Evolutionary conservation across 2,888 invertebrate genomes (phyloP).

Genomic region (Invenusta paracnida): DNA sequence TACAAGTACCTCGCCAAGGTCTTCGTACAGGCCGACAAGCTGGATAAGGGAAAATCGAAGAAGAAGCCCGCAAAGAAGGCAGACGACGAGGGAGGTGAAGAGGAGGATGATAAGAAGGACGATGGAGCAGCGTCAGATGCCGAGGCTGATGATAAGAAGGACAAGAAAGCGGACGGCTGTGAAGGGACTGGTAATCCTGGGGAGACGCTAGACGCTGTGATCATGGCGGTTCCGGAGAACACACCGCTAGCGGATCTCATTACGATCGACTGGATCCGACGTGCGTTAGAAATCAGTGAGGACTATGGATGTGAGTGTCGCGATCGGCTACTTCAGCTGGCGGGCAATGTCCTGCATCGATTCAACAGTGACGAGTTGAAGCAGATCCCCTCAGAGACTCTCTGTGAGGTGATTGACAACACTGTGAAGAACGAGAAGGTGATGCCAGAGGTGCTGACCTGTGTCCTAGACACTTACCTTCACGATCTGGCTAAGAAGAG

Average conservation of each 20-base stretch:
- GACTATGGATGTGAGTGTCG: conserved; percentile 47
- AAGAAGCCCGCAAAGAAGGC: neutral
- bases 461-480: conserved; percentile 54
- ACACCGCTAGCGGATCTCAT: conserved; percentile 43
- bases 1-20: conserved; percentile 23
- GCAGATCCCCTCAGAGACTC: conserved; percentile 52
- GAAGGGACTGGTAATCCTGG: neutral
- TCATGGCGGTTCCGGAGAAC: conserved; percentile 35
- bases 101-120: conserved; percentile 20
- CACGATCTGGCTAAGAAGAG: conserved; percentile 53
- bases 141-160: conserved; percentile 17
- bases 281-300: conserved; percentile 30
- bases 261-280: conserved; percentile 39
- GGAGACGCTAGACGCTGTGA: conserved; percentile 33
- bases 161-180: neutral
- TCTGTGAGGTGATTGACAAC: conserved; percentile 51
- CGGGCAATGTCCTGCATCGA: conserved; percentile 51
- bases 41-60: neutral
- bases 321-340: conserved; percentile 51
- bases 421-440: conserved; percentile 37
- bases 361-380: conserved; percentile 52
- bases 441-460: conserved; percentile 46
- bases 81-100: conserved; percentile 13
- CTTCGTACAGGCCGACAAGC: neutral
- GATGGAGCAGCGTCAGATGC: conserved; percentile 33